Evolutionary conservation across 1,140 invertebrate genomes (phyloP), one percentile per base, ranked within the genome.

Genomic region (Drosophila equinoxialis): DNA sequence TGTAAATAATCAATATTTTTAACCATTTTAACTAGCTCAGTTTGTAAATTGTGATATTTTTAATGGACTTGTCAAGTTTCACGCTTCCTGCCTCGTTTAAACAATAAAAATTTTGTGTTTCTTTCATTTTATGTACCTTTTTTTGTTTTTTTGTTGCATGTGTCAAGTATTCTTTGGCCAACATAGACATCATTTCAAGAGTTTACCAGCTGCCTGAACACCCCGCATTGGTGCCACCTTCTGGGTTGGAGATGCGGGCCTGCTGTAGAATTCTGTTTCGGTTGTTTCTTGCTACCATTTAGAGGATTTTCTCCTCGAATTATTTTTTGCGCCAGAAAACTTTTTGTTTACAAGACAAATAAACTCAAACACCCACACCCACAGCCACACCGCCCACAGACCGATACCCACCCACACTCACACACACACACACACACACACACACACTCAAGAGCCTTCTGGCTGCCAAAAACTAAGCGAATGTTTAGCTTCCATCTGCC

Each of bases 271-370:
- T 74, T 77, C 79, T 69, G 62, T 55, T 62, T 57, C 60, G n/a
- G 54, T 42, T 63, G 51, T 65, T 35, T 71, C 54, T 42, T 33
- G 39, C 68, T 65, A 35, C 59, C 65, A 55, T 65, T 76, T 71
- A 51, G 66, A 65, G 71, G 79, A 70, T 87, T 87, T 81, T 69
- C 81, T 77, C 60, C 85, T 90, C 57, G 77, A 90, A 79, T 90
- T 90, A 78, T 73, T 83, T 81, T 81, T 65, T 73, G 84, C 84
- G 87, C 87, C 78, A 77, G 78, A 81, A 30, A 81, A 89, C 84
- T 73, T 81, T 90, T 81, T 90, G 87, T 90, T 90, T 90, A 90
- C 80, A 70, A 60, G 74, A 66, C 80, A 89, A 89, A 89, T 84
- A 39, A 39, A 87, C 68, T 57, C 68, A 26, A 68, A 68, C 57